phyloP scores from a whole-genome alignment of 2,888 invertebrate species.

The Tachina grossa region DNA sequence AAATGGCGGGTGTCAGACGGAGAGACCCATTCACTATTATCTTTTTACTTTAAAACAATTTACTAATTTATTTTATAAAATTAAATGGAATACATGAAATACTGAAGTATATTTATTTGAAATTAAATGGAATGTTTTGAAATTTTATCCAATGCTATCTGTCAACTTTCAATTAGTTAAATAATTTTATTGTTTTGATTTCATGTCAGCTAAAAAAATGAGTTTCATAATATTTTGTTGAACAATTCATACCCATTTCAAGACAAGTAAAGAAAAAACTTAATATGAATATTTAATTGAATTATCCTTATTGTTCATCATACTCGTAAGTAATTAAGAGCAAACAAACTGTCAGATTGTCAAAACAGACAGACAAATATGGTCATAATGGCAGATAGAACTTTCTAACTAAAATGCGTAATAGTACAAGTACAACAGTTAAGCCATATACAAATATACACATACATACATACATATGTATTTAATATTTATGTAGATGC shows the following conservation, averaged over 20 bases:
- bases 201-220: background rate
- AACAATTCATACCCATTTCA: slow-evolving; percentile 27
- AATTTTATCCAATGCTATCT: background rate
- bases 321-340: slow-evolving; percentile 25
- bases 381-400: slow-evolving; percentile 21
- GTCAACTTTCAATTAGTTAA: slow-evolving; percentile 7
- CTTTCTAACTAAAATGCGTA: background rate
- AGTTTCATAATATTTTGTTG: slow-evolving; percentile 21
- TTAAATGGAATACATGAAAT: background rate
- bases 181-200: background rate
- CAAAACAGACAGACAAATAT: background rate
- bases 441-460: background rate
- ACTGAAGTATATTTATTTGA: too few relatives aligned
- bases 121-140: background rate
- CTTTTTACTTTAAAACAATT: background rate
- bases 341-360: background rate
- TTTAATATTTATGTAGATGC: too few relatives aligned
- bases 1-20: too few relatives aligned
- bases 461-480: background rate
- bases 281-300: slow-evolving; percentile 27
- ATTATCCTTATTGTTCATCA: slow-evolving; percentile 35
- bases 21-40: too few relatives aligned
- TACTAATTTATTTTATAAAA: too few relatives aligned
- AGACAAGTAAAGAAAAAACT: background rate
- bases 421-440: background rate